phyloP scores from a whole-genome alignment of 1,140 invertebrate species.

The Diabrotica virgifera region DNA sequence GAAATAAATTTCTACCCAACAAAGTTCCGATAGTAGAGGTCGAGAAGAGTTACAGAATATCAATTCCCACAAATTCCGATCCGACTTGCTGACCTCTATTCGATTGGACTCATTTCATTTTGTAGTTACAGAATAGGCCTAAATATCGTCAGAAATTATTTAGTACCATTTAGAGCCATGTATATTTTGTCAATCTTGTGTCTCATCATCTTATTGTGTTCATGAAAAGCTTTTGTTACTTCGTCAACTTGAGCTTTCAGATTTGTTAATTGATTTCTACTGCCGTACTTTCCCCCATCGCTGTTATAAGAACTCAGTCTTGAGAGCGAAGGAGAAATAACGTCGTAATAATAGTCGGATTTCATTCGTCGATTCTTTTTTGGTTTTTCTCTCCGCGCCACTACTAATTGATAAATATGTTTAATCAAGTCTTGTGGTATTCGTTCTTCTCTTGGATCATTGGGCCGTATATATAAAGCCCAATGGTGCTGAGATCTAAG shows the following conservation, averaged over 20 bases:
- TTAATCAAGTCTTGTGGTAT: conserved; percentile 71
- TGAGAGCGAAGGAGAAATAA: conserved; percentile 43
- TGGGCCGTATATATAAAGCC: conserved; percentile 68
- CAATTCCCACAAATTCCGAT: no score
- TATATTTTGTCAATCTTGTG: conserved; percentile 27
- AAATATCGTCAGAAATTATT: neutral
- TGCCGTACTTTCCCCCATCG: conserved; percentile 11
- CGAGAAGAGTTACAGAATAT: no score
- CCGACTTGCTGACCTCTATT: no score
- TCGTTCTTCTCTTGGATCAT: conserved; percentile 74
- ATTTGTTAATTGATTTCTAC: conserved; percentile 14
- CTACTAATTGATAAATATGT: conserved; percentile 69
- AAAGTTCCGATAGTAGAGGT: no score
- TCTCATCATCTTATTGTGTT: conserved; percentile 20
- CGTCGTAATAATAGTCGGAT: conserved; percentile 8
- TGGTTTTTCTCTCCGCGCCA: conserved; percentile 60
- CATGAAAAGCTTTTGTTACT: conserved; percentile 24
- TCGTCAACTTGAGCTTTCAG: conserved; percentile 32
- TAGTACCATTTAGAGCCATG: conserved; percentile 13
- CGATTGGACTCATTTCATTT: no score
- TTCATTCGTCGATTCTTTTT: conserved; percentile 46
- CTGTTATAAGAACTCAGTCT: conserved; percentile 41
- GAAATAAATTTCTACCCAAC: no score
- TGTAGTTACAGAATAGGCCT: no score
- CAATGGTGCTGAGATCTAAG: conserved; percentile 69